These are phyloP conservation scores for Larimichthys polyactis DNA, from an alignment of 2,113 vertebrate species.

Conservation along the genomic window DNA sequence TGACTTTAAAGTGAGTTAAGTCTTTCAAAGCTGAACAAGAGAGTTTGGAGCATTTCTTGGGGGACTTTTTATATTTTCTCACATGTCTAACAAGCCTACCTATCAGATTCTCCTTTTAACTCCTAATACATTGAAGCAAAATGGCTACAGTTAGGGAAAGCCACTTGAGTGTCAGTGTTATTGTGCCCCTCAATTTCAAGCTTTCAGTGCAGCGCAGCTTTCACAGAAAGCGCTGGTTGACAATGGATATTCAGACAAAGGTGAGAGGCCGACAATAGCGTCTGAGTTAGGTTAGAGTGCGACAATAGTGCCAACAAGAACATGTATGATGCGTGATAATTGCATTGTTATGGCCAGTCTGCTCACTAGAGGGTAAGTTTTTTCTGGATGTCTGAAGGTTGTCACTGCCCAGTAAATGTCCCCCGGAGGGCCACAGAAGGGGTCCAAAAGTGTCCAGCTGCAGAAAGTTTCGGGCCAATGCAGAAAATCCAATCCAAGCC, in stretches of 20 bases:
- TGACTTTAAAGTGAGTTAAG: constrained; percentile 55
- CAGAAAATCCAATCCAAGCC: constrained; percentile 48
- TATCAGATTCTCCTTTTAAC: constrained; percentile 40
- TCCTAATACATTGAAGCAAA: constrained; percentile 55
- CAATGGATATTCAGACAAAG: constrained; percentile 73
- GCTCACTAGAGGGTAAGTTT: constrained; percentile 55
- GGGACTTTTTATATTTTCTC: constrained; percentile 68
- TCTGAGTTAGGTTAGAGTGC: constrained; percentile 47
- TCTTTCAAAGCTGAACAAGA: constrained; percentile 55
- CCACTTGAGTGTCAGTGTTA: constrained; percentile 60
- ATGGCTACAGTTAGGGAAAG: constrained; percentile 53
- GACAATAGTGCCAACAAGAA: constrained; percentile 69
- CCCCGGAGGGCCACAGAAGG: constrained; percentile 57
- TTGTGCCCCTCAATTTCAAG: constrained; percentile 65
- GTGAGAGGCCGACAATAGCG: constrained; percentile 68
- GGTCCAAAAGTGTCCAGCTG: constrained; percentile 55
- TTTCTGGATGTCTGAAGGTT: constrained; percentile 60
- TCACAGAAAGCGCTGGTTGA: constrained; percentile 49
- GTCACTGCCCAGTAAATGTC: constrained; percentile 68
- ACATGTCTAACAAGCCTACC: constrained; percentile 45
- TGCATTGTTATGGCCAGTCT: constrained; percentile 64
- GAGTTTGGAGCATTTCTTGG: constrained; percentile 37
- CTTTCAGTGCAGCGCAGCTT: constrained; percentile 49
- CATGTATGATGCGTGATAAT: constrained; percentile 71
- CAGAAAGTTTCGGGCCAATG: constrained; percentile 36